Evolutionary conservation across 2,888 invertebrate species (phyloP).

Genomic region (Nomada fabriciana): DNA sequence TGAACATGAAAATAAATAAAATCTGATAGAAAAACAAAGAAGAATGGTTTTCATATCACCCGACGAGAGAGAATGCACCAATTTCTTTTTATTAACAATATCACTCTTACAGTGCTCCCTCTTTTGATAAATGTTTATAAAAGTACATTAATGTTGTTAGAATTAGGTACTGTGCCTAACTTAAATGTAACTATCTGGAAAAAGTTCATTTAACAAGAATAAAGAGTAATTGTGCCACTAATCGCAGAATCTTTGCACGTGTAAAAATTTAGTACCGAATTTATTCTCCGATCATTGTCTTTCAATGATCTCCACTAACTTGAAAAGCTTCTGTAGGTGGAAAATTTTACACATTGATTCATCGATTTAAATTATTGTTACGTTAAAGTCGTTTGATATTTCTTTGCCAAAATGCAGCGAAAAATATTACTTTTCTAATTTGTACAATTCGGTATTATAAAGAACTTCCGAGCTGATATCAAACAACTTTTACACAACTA

Average conservation of each 20-base stretch:
- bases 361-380: slow-evolving; percentile 13
- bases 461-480: slow-evolving; percentile 1
- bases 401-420: slow-evolving; percentile 6
- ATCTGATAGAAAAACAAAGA: not conserved
- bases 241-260: slow-evolving; percentile 11
- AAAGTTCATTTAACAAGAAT: slow-evolving; percentile 13
- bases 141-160: slow-evolving; percentile 50
- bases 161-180: slow-evolving; percentile 31
- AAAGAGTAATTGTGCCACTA: slow-evolving; percentile 13
- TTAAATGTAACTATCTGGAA: slow-evolving; percentile 23
- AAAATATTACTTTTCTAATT: slow-evolving; percentile 36
- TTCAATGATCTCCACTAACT: slow-evolving; percentile 3
- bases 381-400: not conserved
- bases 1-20: not conserved
- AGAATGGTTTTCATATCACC: not conserved
- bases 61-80: slow-evolving; percentile 23
- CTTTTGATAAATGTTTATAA: slow-evolving; percentile 39
- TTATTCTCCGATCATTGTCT: too few relatives aligned
- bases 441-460: slow-evolving; percentile 24
- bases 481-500: slow-evolving; percentile 8
- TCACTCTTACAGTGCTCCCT: slow-evolving; percentile 48
- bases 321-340: not conserved
- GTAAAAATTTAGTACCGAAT: slow-evolving; percentile 11
- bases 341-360: not conserved
- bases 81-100: slow-evolving; percentile 60